Evolutionary conservation across 2,113 vertebrate species (phyloP), one percentile per base, ranked within the genome.

Genomic region (Paedocypris sp.): DNA sequence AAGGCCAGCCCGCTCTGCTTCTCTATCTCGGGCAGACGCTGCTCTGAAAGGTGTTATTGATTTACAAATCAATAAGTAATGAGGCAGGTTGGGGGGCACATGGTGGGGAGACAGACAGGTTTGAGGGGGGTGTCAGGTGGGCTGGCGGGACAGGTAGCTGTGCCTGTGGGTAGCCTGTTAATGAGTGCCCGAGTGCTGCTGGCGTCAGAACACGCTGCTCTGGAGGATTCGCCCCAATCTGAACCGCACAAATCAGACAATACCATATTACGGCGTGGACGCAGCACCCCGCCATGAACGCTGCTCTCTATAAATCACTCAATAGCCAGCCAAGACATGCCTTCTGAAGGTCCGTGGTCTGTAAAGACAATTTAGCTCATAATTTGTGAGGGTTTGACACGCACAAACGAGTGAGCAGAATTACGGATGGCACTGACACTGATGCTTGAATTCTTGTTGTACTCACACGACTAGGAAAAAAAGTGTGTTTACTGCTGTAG

Each of bases 41-140:
- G 68, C 73, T 62, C 68, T 61, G 68, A 78, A 77, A 80, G 79
- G 71, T 60, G 63, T 63, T 77, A 83, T 84, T 77, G 84, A 85
- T 85, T 82, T 81, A 62, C 51, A 74, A 83, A 84, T 84, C 81
- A 73, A 84, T 84, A 80, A 75, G 78, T 78, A 77, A 78, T 78
- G 79, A 85, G 77, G 70, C 71, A 72, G 77, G 80, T 82, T 76
- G 71, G 80, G 59, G 49, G 74, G 77, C 67, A 83, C 80, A 83
- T 76, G 72, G 73, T 52, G 66, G 39, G 63, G 66, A 80, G 74
- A 62, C 61, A 67, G 69, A 56, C 71, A 75, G 66, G 59, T 63
- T 62, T 69, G 61, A n/a, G 49, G 33, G 66, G 29, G 60, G 36
- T 62, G 61, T 72, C 69, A 68, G 66, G 64, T 68, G 56, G 26